Evolutionary conservation across 2,888 invertebrate species (phyloP).

Genomic region (Agonopterix heracliana): DNA sequence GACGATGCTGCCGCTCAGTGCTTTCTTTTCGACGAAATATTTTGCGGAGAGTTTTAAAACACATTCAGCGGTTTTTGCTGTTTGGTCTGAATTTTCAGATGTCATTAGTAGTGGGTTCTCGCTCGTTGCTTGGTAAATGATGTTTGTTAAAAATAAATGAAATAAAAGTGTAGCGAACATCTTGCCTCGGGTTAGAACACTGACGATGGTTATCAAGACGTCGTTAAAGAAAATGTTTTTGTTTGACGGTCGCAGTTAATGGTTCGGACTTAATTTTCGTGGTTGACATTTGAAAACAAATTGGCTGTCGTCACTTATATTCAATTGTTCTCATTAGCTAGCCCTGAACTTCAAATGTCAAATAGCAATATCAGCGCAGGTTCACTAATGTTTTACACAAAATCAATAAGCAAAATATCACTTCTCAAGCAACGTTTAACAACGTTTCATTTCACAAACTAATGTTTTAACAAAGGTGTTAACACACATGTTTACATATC

Average conservation of each 20-base stretch:
- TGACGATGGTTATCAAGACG: neutral
- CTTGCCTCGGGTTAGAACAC: slow-evolving; percentile 11
- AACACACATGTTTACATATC: no score
- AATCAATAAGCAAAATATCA: no score
- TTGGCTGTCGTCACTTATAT: slow-evolving; percentile 1
- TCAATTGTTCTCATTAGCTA: slow-evolving; percentile 5
- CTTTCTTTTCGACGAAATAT: slow-evolving; percentile 70
- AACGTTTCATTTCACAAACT: no score
- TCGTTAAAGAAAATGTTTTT: neutral
- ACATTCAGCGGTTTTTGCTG: slow-evolving; percentile 63
- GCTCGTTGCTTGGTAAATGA: slow-evolving; percentile 32
- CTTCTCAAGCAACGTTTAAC: no score
- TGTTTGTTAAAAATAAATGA: slow-evolving; percentile 29
- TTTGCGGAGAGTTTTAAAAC: slow-evolving; percentile 70
- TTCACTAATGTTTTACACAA: no score
- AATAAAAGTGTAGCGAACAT: slow-evolving; percentile 27
- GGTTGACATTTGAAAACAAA: slow-evolving; percentile 15
- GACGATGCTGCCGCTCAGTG: slow-evolving; percentile 68
- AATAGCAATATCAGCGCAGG: neutral
- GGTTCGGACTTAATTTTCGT: slow-evolving; percentile 1
- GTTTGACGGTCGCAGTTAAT: no score
- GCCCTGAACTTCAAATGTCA: slow-evolving; percentile 25
- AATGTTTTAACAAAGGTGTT: no score
- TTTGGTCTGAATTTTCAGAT: slow-evolving; percentile 49
- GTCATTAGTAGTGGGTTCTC: slow-evolving; percentile 54